phyloP scores from a whole-genome alignment of 2,797 vertebrate genomes.

The Cygnus olor region DNA sequence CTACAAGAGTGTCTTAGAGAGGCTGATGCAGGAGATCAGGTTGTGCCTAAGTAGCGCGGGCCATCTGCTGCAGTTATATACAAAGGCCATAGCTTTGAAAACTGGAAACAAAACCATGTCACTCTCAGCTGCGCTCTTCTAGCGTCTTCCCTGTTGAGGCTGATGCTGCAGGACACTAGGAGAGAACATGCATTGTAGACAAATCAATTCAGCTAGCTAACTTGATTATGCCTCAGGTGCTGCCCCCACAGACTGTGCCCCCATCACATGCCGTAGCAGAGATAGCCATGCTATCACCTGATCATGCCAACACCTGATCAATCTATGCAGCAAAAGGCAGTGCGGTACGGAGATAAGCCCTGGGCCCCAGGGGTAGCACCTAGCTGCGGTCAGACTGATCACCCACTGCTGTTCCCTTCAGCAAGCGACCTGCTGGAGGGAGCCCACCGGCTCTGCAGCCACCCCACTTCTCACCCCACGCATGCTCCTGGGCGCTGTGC shows the following conservation, averaged over 20 bases:
- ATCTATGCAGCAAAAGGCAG: background rate
- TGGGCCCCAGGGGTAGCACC: background rate
- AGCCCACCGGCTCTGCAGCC: background rate
- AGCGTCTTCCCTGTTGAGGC: background rate
- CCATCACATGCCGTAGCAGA: background rate
- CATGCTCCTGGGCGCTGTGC: background rate
- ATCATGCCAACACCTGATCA: background rate
- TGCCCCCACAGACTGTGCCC: background rate
- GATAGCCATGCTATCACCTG: background rate
- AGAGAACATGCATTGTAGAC: background rate
- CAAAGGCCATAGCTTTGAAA: background rate
- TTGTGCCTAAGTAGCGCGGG: background rate
- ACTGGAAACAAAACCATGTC: background rate
- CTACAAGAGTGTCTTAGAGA: background rate
- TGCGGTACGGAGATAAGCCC: background rate
- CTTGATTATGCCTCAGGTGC: background rate
- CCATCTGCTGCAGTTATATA: background rate
- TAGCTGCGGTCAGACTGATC: fast-evolving
- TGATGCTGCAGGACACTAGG: background rate
- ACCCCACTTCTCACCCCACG: background rate
- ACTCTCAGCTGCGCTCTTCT: background rate
- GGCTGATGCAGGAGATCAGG: background rate
- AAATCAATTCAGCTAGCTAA: background rate
- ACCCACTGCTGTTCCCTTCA: background rate
- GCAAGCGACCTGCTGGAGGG: fast-evolving